These are phyloP conservation scores for Rhabdomys dilectus DNA, from an alignment of 2,113 vertebrate species.

Conservation along the genomic window DNA sequence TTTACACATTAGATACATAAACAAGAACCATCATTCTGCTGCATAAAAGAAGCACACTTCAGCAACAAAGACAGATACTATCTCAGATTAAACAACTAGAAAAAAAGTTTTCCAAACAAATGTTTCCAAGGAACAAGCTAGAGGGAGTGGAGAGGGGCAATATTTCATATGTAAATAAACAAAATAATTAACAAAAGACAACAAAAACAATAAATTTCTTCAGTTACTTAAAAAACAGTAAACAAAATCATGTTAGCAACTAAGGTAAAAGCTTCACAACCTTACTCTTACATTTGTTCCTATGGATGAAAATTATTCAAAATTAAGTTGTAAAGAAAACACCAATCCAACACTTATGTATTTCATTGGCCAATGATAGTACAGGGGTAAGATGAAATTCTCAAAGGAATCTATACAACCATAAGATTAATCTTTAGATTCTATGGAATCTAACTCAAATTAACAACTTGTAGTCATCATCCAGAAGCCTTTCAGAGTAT, in stretches of 20 bases:
- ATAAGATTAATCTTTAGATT: not conserved
- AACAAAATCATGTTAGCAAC: not conserved
- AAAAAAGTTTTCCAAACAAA: no score
- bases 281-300: not conserved
- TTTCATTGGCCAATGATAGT: not conserved
- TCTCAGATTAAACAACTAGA: no score
- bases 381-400: not conserved
- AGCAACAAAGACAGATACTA: no score
- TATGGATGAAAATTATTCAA: not conserved
- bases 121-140: no score
- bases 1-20: no score
- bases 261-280: not conserved
- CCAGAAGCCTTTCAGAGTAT: not conserved
- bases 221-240: no score
- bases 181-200: no score
- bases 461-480: not conserved
- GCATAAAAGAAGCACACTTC: no score
- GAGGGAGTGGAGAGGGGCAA: no score
- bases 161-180: no score
- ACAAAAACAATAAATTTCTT: no score
- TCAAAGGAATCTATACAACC: not conserved
- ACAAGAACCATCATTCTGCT: no score
- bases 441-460: not conserved
- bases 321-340: not conserved
- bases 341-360: not conserved